A percentile compares a stretch with the other conserved stretches of the same genome.
These are phyloP conservation scores for Eupelmus urozonus DNA, from an alignment of 2,888 invertebrate species.

Conservation along the genomic window DNA sequence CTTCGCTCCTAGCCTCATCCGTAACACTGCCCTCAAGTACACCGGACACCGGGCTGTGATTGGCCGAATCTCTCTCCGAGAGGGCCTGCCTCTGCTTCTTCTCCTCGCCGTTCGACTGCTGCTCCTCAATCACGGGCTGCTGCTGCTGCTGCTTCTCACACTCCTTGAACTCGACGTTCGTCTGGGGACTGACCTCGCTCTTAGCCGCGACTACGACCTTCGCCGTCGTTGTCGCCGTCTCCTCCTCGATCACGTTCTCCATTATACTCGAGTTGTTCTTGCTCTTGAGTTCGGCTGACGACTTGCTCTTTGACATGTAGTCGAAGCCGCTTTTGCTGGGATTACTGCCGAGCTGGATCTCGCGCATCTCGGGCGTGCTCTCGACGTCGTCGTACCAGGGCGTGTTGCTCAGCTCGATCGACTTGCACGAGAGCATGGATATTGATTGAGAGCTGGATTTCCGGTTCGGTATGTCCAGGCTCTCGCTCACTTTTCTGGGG, in stretches of 20 bases:
- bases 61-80: slow-evolving; percentile 84
- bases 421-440: slow-evolving; percentile 61
- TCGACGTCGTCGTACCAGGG: slow-evolving; percentile 67
- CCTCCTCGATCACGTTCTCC: slow-evolving; percentile 58
- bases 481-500: slow-evolving; percentile 69
- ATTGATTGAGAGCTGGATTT: slow-evolving; percentile 35
- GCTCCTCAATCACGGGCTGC: slow-evolving; percentile 21
- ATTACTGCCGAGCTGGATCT: slow-evolving; percentile 68
- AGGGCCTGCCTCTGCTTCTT: slow-evolving; percentile 70
- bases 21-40: slow-evolving; percentile 80
- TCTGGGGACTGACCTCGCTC: slow-evolving; percentile 36
- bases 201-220: slow-evolving; percentile 39
- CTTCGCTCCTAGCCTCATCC: slow-evolving; percentile 78
- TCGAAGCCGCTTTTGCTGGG: slow-evolving; percentile 67
- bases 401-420: slow-evolving; percentile 59
- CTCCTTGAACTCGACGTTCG: slow-evolving; percentile 62
- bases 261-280: slow-evolving; percentile 52
- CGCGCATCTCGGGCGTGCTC: slow-evolving; percentile 60
- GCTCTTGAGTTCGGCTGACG: slow-evolving; percentile 38
- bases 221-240: too few species aligned
- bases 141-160: slow-evolving; percentile 43
- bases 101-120: slow-evolving; percentile 26
- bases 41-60: slow-evolving; percentile 87
- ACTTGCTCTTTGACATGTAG: slow-evolving; percentile 63
- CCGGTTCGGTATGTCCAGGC: slow-evolving; percentile 67